Base-by-base conservation (phyloP, 2,888 invertebrate species). In the Ormyrus labotus region DNA sequence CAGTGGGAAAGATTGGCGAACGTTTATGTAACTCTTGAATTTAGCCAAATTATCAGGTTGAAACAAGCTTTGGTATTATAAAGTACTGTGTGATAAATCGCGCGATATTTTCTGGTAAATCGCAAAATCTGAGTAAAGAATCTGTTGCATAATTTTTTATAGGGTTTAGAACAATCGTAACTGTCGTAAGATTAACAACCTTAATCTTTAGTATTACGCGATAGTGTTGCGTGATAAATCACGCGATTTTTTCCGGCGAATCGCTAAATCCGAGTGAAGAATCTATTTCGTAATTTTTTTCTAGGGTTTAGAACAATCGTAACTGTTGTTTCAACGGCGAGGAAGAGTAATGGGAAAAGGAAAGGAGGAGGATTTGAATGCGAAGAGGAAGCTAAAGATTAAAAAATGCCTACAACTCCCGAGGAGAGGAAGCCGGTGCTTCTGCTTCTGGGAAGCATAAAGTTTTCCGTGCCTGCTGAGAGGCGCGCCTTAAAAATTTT, bases 401-500 rank as follows among this genome's bases (percentile, higher is more conserved):
- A 68, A 68, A 67, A 68, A 68, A 68, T 68, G 68, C 55, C 68
- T 68, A 55, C 68, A 55, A 68, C 6, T 8, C 64, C 64, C 6
- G 19, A 19, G 19, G 19, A 19, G 19, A 19, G 19, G 19, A 19
- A 19, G 19, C 19, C 47, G 5, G 55, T 9, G 10, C n/a, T 50
- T 63, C 4, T 63, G 19, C 34, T 65, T 3, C 19, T 45, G 5
- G 19, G 51, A 7, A 19, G 58, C 61, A 19, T 48, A 51, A 63
- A 72, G 45, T 61, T 64, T 58, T 11, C 53, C 57, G 63, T 6
- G 1, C n/a, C 19, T 6, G 10, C 34, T 5, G 48, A 48, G 64
- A 51, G 19, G 50, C 51, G 57, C 53, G 48, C 48, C 55, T 74
- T 65, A 34, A 77, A 76, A 77, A 77, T 78, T 72, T 72, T 73